These are phyloP conservation scores for Neodiprion virginianus DNA, from an alignment of 1,140 invertebrate species.

Conservation along the genomic window DNA sequence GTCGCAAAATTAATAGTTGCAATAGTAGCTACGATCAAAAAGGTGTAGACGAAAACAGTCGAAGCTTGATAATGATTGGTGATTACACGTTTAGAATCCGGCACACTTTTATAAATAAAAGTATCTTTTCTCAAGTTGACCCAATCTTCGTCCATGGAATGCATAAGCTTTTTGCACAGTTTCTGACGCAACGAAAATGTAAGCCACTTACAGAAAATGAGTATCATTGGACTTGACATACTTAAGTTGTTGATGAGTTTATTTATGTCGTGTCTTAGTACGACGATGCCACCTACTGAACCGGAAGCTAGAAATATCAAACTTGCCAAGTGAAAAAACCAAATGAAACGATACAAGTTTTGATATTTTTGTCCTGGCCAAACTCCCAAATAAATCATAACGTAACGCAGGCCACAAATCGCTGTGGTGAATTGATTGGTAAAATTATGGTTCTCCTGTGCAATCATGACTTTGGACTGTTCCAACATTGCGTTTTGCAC, in stretches of 20 bases:
- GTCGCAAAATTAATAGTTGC: too few relatives aligned
- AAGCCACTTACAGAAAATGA: not conserved
- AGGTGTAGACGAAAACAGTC: not conserved
- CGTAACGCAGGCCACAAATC: not conserved
- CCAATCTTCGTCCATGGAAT: not conserved
- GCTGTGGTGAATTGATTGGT: not conserved
- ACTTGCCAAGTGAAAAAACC: not conserved
- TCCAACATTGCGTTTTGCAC: not conserved
- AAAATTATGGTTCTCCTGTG: too few relatives aligned
- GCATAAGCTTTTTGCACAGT: not conserved
- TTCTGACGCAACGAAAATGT: not conserved
- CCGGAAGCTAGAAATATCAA: not conserved
- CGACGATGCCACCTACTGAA: not conserved
- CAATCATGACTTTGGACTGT: not conserved
- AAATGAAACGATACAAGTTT: not conserved
- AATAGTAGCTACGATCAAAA: not conserved
- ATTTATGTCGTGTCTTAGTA: not conserved
- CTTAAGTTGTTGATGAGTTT: not conserved
- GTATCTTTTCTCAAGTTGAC: not conserved
- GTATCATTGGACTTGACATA: not conserved
- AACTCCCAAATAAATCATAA: not conserved
- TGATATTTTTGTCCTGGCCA: not conserved
- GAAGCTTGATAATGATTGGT: not conserved
- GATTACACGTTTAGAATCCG: not conserved
- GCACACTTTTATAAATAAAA: not conserved